Conservation (phyloP, 1,140 invertebrate genomes). For the Drosophila baimaii region DNA sequence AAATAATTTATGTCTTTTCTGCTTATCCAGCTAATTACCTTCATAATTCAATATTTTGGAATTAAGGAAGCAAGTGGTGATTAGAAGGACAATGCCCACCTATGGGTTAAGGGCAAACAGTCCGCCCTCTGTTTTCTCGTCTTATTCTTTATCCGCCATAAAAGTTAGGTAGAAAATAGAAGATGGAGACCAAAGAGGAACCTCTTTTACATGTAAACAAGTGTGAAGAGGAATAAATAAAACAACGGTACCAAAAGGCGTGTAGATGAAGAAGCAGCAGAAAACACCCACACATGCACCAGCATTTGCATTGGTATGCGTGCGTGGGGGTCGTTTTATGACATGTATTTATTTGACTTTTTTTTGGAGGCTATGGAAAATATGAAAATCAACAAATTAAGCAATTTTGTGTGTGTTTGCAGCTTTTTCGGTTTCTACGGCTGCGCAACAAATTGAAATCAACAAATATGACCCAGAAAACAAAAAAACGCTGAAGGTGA, state of each 20-base stretch:
- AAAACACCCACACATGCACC: conserved; percentile 32
- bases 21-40: not conserved
- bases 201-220: conserved; percentile 35
- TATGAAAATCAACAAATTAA: conserved; percentile 69
- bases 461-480: conserved; percentile 82
- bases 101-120: conserved; percentile 45
- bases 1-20: too few species aligned
- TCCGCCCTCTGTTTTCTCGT: conserved; percentile 9
- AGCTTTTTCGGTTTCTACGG: conserved; percentile 38
- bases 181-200: conserved; percentile 6
- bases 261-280: conserved; percentile 16
- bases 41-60: not conserved
- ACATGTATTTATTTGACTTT: conserved; percentile 32
- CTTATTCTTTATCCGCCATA: conserved; percentile 8
- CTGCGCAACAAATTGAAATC: conserved; percentile 76
- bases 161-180: conserved; percentile 20
- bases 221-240: conserved; percentile 56
- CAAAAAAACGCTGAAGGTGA: conserved; percentile 69
- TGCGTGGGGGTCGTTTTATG: conserved; percentile 32
- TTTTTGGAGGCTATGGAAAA: conserved; percentile 62
- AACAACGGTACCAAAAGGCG: conserved; percentile 49
- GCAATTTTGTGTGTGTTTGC: conserved; percentile 54
- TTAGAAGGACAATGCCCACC: conserved; percentile 4
- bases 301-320: conserved; percentile 18
- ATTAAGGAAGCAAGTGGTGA: not conserved